phyloP scores from a whole-genome alignment of 2,797 vertebrate species.

The Sparus aurata region DNA sequence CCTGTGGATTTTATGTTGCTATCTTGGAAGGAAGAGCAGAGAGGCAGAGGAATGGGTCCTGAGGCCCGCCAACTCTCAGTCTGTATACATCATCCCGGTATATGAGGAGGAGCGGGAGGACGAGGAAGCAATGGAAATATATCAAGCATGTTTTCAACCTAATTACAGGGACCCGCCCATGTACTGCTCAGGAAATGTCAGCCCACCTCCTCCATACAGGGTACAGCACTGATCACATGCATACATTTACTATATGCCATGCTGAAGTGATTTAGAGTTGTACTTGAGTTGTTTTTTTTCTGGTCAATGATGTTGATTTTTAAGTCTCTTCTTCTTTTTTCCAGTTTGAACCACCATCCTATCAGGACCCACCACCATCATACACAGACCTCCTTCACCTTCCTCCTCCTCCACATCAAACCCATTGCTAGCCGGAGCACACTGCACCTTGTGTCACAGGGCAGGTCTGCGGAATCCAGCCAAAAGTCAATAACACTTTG shows the following conservation, averaged over 20 bases:
- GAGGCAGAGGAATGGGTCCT: neutral
- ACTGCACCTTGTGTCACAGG: neutral
- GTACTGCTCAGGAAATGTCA: conserved; percentile 8
- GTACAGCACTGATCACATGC: conserved; percentile 11
- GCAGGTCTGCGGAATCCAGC: neutral
- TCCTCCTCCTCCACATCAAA: conserved; percentile 9
- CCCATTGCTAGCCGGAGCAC: neutral
- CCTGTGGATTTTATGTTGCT: conserved; percentile 56
- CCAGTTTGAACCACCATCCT: conserved; percentile 35
- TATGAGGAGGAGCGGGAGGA: conserved; percentile 22
- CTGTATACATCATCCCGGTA: conserved; percentile 60
- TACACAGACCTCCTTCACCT: conserved; percentile 1
- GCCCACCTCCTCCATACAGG: conserved; percentile 58
- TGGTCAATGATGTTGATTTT: neutral
- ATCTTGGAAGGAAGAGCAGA: conserved; percentile 13
- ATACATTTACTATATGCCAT: neutral
- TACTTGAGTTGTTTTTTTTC: neutral
- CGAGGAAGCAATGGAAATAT: neutral
- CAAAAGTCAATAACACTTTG: neutral
- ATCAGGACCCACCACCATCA: conserved; percentile 19
- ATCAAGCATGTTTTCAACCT: conserved; percentile 9
- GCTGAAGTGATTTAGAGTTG: neutral
- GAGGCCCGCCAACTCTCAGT: neutral
- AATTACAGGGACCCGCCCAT: conserved; percentile 22
- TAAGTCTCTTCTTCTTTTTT: neutral